Percentiles rank a stretch among this genome's conserved stretches.
Conservation (phyloP, 1,140 invertebrate species). For the Diploscapter pachys region DNA sequence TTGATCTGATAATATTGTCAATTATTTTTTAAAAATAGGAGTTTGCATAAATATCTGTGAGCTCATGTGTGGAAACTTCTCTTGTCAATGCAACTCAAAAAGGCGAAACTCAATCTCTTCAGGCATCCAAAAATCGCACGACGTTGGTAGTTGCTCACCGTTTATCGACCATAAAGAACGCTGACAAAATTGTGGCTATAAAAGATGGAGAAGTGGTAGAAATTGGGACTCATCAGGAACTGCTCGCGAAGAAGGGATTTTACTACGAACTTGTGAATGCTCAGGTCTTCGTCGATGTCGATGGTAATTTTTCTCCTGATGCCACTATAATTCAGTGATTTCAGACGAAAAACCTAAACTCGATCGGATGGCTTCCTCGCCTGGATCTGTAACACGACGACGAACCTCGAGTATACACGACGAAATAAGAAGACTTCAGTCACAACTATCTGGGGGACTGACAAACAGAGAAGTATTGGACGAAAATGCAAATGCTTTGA, state of each 20-base stretch:
- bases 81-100: background rate
- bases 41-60: too few species aligned
- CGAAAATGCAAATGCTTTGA: too few species aligned
- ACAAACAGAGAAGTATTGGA: too few species aligned
- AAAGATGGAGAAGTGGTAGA: slow-evolving; percentile 39
- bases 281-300: slow-evolving; percentile 51
- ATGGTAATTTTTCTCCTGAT: background rate
- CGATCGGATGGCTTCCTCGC: background rate
- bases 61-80: background rate
- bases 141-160: slow-evolving; percentile 75
- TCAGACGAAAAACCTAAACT: background rate
- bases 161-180: slow-evolving; percentile 67
- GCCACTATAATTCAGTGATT: too few species aligned
- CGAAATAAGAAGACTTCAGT: background rate
- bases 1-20: too few species aligned
- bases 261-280: slow-evolving; percentile 66
- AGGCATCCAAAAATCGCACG: slow-evolving; percentile 63
- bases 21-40: too few species aligned
- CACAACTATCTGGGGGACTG: background rate
- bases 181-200: slow-evolving; percentile 66
- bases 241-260: slow-evolving; percentile 61
- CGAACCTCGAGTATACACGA: background rate
- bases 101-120: background rate
- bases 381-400: background rate
- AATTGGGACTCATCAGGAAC: slow-evolving; percentile 61